Conservation (phyloP, 2,797 vertebrate species). For the Cygnus olor region DNA sequence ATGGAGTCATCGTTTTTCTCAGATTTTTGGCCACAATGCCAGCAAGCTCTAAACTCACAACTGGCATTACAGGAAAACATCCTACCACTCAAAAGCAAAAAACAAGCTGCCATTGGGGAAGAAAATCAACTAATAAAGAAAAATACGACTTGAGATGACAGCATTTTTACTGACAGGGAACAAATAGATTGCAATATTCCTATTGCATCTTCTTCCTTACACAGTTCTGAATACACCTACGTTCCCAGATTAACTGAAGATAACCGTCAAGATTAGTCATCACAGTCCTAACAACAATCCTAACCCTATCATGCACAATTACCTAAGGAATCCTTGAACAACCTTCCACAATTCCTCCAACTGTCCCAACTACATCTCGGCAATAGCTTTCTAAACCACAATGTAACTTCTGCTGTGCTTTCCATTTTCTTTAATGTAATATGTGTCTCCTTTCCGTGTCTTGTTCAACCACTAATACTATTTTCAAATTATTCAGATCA, state of each 20-base stretch:
- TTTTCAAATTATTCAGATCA: background rate
- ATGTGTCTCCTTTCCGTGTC: background rate
- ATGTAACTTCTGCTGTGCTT: background rate
- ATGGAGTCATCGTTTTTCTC: constrained; percentile 31
- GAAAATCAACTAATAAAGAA: constrained; percentile 9
- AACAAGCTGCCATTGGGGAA: background rate
- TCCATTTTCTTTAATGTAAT: background rate
- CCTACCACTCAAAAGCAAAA: constrained; percentile 16
- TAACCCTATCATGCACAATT: background rate
- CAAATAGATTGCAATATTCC: background rate
- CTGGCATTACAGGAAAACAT: constrained; percentile 42
- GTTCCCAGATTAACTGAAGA: background rate
- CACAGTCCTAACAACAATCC: background rate
- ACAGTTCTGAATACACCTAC: background rate
- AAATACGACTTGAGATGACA: background rate
- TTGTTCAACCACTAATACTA: background rate
- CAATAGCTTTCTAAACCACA: background rate
- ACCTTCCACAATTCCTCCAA: background rate
- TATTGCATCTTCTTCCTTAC: background rate
- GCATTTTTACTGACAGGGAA: background rate
- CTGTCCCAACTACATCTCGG: background rate
- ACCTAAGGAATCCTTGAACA: background rate
- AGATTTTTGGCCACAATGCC: constrained; percentile 21
- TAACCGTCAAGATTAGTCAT: background rate
- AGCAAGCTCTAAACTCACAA: constrained; percentile 31